A percentile compares a stretch with the other conserved stretches of the same genome.
These are phyloP conservation scores for Zaprionus ghesquierei DNA, from an alignment of 1,140 invertebrate genomes.

Conservation along the genomic window DNA sequence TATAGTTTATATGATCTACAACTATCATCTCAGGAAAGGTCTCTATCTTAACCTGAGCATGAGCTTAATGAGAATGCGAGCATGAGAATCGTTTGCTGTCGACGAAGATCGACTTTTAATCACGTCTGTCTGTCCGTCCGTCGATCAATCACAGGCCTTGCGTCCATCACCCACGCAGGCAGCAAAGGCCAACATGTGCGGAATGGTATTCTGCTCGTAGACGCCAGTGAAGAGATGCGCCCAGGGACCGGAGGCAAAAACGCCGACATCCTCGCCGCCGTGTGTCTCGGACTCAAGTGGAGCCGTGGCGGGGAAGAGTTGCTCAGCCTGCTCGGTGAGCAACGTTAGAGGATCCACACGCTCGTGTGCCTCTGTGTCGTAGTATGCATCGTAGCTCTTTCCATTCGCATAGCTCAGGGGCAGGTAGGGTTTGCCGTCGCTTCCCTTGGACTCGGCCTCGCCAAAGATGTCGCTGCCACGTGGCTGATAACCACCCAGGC, in stretches of 20 bases:
- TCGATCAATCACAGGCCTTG: slow-evolving; percentile 67
- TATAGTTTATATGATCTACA: background rate
- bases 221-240: slow-evolving; percentile 89
- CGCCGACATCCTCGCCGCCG: slow-evolving; percentile 88
- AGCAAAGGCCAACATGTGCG: slow-evolving; percentile 89
- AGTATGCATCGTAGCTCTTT: slow-evolving; percentile 84
- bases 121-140: slow-evolving; percentile 12
- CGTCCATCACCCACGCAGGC: slow-evolving; percentile 84
- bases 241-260: slow-evolving; percentile 87
- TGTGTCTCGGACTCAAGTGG: slow-evolving; percentile 86
- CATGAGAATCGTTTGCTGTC: slow-evolving; percentile 48
- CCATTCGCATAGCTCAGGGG: slow-evolving; percentile 89
- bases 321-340: slow-evolving; percentile 33
- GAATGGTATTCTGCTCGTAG: slow-evolving; percentile 91
- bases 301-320: slow-evolving; percentile 83
- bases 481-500: slow-evolving; percentile 85
- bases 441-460: slow-evolving; percentile 76
- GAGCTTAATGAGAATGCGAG: slow-evolving; percentile 50
- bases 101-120: slow-evolving; percentile 31
- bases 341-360: slow-evolving; percentile 53
- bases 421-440: slow-evolving; percentile 85
- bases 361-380: slow-evolving; percentile 62
- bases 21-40: background rate
- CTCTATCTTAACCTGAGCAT: slow-evolving; percentile 51
- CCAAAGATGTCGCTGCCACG: slow-evolving; percentile 84